Evolutionary conservation across 1,140 invertebrate genomes (phyloP).

Genomic region (Aphaenogaster ashmeadi): DNA sequence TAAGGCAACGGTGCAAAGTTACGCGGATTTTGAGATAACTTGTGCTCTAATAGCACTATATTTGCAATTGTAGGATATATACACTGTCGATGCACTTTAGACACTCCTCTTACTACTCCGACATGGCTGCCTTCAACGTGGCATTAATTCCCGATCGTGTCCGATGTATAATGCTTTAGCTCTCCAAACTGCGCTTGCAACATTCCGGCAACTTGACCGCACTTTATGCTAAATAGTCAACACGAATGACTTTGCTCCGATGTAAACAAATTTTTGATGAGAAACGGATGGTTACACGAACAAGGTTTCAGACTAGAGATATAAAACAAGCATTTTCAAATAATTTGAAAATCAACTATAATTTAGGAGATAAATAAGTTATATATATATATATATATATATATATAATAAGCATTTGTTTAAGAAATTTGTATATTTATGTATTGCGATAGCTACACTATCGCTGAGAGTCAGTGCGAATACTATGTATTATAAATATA

Average conservation of each 20-base stretch:
- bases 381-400: no score
- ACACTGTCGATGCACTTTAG: background rate
- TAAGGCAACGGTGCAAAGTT: background rate
- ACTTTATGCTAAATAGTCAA: constrained; percentile 19
- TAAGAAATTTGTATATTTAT: background rate
- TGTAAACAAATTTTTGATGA: background rate
- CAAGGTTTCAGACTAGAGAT: background rate
- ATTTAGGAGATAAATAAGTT: background rate
- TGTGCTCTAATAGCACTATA: no score
- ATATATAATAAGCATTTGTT: background rate
- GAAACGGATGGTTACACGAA: no score
- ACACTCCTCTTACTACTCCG: background rate
- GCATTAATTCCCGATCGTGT: background rate
- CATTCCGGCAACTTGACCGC: constrained; percentile 5
- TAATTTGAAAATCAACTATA: background rate
- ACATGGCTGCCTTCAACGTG: background rate
- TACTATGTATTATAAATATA: no score
- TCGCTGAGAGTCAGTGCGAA: no score
- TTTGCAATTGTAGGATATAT: background rate
- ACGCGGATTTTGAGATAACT: background rate
- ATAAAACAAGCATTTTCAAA: background rate
- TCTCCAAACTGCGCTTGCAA: background rate
- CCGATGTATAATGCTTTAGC: constrained; percentile 14
- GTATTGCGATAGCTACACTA: no score
- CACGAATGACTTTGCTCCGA: background rate